Evolutionary conservation across 2,113 vertebrate genomes (phyloP), one percentile per base, ranked within the genome.

Genomic region (Aphyosemion australe): DNA sequence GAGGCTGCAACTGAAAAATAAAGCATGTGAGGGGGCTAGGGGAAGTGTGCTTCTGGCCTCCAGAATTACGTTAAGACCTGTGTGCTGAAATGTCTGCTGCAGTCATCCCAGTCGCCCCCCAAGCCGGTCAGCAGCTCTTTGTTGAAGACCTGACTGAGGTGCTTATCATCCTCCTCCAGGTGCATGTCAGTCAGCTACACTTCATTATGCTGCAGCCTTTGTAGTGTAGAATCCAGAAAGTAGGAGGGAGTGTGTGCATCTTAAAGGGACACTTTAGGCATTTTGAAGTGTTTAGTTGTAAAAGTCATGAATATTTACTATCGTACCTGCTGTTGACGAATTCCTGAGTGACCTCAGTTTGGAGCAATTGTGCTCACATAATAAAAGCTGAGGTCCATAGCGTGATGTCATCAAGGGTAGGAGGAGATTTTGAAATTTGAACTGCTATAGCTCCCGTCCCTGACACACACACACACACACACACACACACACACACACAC

Each of bases 131-230:
- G 75, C 45, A 31, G 69, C 60, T 43, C 70, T 76, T 67, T 80
- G 76, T 64, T 61, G 52, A 55, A 71, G 57, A 58, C 48, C 50
- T 60, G 79, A 83, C 61, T 82, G 64, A 42, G 58, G 65, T 45
- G 65, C 82, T 83, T 82, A 83, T 84, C 78, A 8, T 65, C 71
- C n/a, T 59, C 51, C 52, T 82, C 72, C 84, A 84, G 80, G 79
- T 82, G 83, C 21, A 8, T 70, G 83, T 88, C 84, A 69, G n/a
- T 90, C 86, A 87, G 31, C 68, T 69, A 47, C 61, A 65, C 57
- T 78, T 81, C 69, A 83, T 84, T 65, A 81, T 16, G 7, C 56
- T 10, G 48, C 50, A 37, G 79, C 58, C 62, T 85, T 83, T 79
- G 72, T 72, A 63, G 63, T 56, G 58, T 13, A 13, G 0, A 43